Conservation (phyloP, 2,888 invertebrate species). For the Apamea epomidion region DNA sequence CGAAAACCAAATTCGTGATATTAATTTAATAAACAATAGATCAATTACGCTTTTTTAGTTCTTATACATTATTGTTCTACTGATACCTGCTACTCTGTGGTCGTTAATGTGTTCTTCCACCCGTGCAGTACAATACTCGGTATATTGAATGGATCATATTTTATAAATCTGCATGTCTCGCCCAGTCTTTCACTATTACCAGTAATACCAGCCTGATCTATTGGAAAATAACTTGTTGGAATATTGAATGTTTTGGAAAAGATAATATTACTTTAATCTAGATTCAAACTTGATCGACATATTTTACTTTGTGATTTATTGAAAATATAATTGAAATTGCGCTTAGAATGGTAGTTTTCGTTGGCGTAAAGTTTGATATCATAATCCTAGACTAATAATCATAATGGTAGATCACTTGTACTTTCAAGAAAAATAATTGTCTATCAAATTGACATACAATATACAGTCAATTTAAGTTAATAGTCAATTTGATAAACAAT, state of each 20-base stretch:
- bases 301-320: conserved; percentile 3
- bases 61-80: not conserved
- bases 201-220: conserved; percentile 5
- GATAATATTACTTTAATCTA: conserved; percentile 24
- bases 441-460: not conserved
- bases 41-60: not conserved
- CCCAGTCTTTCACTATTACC: conserved; percentile 9
- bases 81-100: conserved; percentile 26
- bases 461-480: not conserved
- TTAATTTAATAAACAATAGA: not conserved
- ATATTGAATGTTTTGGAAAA: not conserved
- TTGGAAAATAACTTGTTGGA: not conserved
- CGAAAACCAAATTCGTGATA: not conserved
- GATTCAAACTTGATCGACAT: not conserved
- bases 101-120: conserved; percentile 25
- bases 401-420: not conserved
- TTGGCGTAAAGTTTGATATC: not conserved
- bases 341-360: not conserved
- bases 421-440: not conserved
- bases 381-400: not conserved
- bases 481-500: not conserved
- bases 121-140: conserved; percentile 21
- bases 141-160: conserved; percentile 49
- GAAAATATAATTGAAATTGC: not conserved
- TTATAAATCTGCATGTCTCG: conserved; percentile 52